Conservation (phyloP, 2,888 invertebrate genomes). For the Melikaiella ostensackeni region DNA sequence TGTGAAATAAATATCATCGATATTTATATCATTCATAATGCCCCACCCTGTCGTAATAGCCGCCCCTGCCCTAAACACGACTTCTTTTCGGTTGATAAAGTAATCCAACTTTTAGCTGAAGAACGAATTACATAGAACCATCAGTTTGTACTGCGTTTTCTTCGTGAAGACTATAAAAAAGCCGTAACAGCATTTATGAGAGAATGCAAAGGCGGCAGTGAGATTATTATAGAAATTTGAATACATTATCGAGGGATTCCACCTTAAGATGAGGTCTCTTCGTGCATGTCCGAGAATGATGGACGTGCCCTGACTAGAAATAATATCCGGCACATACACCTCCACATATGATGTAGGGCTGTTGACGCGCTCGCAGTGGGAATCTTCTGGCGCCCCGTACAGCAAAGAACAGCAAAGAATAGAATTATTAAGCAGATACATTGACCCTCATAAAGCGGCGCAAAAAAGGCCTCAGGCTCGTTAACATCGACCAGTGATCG, state of each 20-base stretch:
- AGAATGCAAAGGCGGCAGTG: not conserved
- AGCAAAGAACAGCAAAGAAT: constrained; percentile 43
- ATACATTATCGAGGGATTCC: constrained; percentile 31
- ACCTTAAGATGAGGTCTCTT: constrained; percentile 20
- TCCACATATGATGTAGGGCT: constrained; percentile 40
- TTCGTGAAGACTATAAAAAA: not conserved
- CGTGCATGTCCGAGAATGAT: constrained; percentile 46
- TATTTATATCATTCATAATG: too few species aligned
- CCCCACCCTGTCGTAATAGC: too few species aligned
- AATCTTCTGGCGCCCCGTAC: constrained; percentile 47
- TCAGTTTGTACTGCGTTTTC: not conserved
- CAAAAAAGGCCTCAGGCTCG: constrained; percentile 43
- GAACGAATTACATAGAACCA: too few species aligned
- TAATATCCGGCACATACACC: constrained; percentile 54
- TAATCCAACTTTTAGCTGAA: too few species aligned
- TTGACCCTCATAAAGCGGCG: constrained; percentile 44
- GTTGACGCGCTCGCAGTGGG: constrained; percentile 45
- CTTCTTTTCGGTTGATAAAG: too few species aligned
- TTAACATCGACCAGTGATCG: constrained; percentile 50
- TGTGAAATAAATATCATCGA: too few species aligned
- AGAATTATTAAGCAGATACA: constrained; percentile 56
- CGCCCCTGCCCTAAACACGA: too few species aligned
- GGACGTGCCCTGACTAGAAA: constrained; percentile 57
- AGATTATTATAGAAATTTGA: constrained; percentile 38
- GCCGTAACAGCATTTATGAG: not conserved